Evolutionary conservation across 1,140 invertebrate genomes (phyloP), one percentile per base, ranked within the genome.

Genomic region (Aporrectodea caliginosa): DNA sequence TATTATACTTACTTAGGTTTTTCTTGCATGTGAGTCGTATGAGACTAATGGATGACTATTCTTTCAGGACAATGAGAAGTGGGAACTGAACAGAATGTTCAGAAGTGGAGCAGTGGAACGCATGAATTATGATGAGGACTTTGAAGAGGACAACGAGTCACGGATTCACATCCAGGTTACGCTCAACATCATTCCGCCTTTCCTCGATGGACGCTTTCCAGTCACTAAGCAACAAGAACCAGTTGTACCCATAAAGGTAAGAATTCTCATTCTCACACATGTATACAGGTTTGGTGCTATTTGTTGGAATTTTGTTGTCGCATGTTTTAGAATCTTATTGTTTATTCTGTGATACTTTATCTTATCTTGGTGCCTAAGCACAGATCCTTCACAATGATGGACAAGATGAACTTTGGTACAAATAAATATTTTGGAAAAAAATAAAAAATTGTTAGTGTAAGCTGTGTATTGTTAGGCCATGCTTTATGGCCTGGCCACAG

Each of bases 161-260:
- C 87, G 97, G 79, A 97, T 99, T 0, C 97, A 99, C 90, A 88
- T 99, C 6, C 89, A 99, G 22, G 97, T 99, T 0, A 22, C 69
- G 2, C 97, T 99, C 85, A 99, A 99, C 87, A 97, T 99, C 75
- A 95, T 99, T 1, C 98, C 98, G 0, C 98, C 98, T 6, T 99
- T 99, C 89, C 90, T 99, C 1, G 98, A 99, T 90, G 98, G 98
- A 80, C 90, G 98, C 69, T 98, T 99, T 85, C 97, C 98, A 0
- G 99, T 99, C 85, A 99, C 98, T 0, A 99, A 99, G 87, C 98
- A 99, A 88, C 96, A 96, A 12, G 97, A 99, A 87, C 96, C 96
- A 76, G 94, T 98, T 75, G 92, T 98, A 83, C 95, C 95, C 75
- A 93, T 93, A 16, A 91, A 90, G 86, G 90, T 93, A 85, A 88